phyloP scores from a whole-genome alignment of 2,113 vertebrate species.

The Coregonus clupeaformis region DNA sequence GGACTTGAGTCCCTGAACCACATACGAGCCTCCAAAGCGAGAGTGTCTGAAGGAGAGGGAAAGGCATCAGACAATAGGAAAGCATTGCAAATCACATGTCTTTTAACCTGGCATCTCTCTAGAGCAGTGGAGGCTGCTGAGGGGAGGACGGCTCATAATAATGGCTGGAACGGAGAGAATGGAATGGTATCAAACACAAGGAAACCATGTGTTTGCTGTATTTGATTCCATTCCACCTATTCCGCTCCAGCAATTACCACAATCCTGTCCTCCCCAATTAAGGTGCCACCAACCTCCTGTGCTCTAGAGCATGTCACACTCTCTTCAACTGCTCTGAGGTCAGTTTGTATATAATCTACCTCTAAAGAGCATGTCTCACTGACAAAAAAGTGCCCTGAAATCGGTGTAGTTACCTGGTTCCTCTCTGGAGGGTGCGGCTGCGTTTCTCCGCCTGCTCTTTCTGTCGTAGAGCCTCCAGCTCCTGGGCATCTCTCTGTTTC shows the following conservation, averaged over 20 bases:
- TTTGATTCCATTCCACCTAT: too few relatives aligned
- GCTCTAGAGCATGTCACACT: neutral
- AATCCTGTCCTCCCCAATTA: neutral
- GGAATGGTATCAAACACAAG: too few relatives aligned
- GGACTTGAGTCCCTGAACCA: constrained; percentile 89
- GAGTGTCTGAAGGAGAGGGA: constrained; percentile 79
- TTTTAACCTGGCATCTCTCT: neutral
- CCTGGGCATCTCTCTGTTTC: constrained; percentile 75
- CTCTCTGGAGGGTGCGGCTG: constrained; percentile 79
- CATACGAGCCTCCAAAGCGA: constrained; percentile 89
- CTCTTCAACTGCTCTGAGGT: neutral
- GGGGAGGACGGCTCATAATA: too few relatives aligned
- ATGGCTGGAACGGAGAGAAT: too few relatives aligned
- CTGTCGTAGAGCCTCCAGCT: constrained; percentile 83
- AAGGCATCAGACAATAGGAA: neutral
- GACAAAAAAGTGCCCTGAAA: too few relatives aligned
- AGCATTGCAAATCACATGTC: neutral
- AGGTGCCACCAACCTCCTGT: neutral
- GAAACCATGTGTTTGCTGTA: too few relatives aligned
- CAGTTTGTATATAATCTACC: neutral
- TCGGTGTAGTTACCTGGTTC: constrained; percentile 76
- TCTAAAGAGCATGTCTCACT: neutral
- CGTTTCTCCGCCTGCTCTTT: constrained; percentile 82
- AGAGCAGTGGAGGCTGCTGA: neutral
- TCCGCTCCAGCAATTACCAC: too few relatives aligned